Conservation (phyloP, 2,888 invertebrate species). For the Lasioglossum marginatum region DNA sequence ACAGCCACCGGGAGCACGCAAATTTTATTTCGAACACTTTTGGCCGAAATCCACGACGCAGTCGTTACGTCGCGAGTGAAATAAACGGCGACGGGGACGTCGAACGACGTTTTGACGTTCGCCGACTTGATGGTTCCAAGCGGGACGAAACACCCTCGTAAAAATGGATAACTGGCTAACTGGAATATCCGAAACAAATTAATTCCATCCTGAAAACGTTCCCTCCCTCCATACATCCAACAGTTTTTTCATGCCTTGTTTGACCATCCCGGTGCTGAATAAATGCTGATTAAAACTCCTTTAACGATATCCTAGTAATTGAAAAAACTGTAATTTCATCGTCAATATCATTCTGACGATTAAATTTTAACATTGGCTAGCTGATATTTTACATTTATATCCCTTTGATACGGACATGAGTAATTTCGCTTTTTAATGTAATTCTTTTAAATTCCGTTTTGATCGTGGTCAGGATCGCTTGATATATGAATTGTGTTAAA, state of each 20-base stretch:
- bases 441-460: neutral
- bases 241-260: neutral
- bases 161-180: neutral
- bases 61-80: neutral
- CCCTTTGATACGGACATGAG: neutral
- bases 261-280: too few species aligned
- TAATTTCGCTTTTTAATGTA: neutral
- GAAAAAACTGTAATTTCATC: neutral
- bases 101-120: neutral
- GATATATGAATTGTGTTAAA: neutral
- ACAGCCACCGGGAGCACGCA: constrained; percentile 27
- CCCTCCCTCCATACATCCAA: too few species aligned
- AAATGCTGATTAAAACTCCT: neutral
- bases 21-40: constrained; percentile 47
- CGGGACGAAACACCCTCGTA: neutral
- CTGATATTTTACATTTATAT: neutral
- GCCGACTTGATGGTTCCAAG: neutral
- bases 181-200: neutral
- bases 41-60: constrained; percentile 27
- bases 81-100: neutral
- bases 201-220: neutral
- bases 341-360: too few species aligned
- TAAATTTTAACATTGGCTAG: too few species aligned
- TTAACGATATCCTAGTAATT: neutral
- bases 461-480: neutral